Base-by-base conservation (phyloP, 2,888 invertebrate species). In the Pasiphila rectangulata region DNA sequence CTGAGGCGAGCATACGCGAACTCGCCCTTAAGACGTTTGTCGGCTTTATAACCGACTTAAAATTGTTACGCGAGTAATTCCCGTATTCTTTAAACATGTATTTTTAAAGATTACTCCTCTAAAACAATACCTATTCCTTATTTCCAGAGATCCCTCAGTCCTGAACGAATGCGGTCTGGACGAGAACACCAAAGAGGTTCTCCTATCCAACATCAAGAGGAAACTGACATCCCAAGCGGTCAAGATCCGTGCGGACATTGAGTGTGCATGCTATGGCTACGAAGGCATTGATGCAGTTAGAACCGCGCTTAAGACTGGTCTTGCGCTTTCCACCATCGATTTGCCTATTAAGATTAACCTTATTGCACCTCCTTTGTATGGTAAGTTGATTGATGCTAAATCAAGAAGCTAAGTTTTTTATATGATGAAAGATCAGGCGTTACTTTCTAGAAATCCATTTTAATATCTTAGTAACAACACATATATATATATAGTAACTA, bases 241-340 rank as follows among this genome's bases (percentile, higher is more conserved):
- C 2, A 86, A 86, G 63, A 86, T 86, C 54, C 76, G 86, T 0
- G 86, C 86, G 0, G 86, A 86, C 46, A 86, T 86, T 43, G 86
- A 86, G 47, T 86, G 86, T 23, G 86, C 86, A 0, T 86, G 86
- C 65, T 86, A 86, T 1, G 86, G 96, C 1, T 99, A 99, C 71
- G 99, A 99, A 79, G 99, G 99, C 17, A 98, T 99, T 58, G 99
- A 99, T 86, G 99, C 99, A 2, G 98, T 99, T 0, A 98, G 99
- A 78, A 90, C 94, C 29, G 97, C 99, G 0, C 86, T 99, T 25
- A 94, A 93, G 77, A 92, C 96, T 55, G 99, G 99, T 1, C 92
- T 99, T 23, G 93, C 95, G 25, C 90, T 97, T 40, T 98, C 98
- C 2, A 97, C 97, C 0, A 94, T 95, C 61, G 97, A 97, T 62